Evolutionary conservation across 2,113 vertebrate genomes (phyloP).

Genomic region (Leuciscus idus): DNA sequence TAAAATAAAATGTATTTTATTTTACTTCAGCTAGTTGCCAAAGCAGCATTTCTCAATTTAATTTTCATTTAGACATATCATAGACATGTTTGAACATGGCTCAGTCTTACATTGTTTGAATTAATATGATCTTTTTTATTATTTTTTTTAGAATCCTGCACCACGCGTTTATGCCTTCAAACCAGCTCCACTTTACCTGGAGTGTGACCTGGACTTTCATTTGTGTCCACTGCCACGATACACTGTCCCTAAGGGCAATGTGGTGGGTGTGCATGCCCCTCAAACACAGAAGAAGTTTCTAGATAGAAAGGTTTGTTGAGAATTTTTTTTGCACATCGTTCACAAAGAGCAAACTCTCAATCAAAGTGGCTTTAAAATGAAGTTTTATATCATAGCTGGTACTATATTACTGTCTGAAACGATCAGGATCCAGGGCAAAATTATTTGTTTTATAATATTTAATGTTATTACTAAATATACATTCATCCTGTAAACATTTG

Average conservation of each 20-base stretch:
- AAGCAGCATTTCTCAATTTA: too few species aligned
- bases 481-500: neutral
- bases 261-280: constrained; percentile 65
- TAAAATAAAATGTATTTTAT: too few species aligned
- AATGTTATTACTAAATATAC: neutral
- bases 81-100: constrained; percentile 30
- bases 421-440: neutral
- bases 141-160: constrained; percentile 81
- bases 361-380: neutral
- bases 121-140: neutral
- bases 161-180: constrained; percentile 81
- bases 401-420: neutral
- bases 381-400: neutral
- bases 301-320: constrained; percentile 74
- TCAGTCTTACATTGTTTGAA: neutral
- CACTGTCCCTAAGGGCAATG: constrained; percentile 62
- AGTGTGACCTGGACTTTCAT: constrained; percentile 83
- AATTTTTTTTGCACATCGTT: neutral
- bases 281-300: constrained; percentile 78
- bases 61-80: too few species aligned
- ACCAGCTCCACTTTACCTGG: constrained; percentile 78
- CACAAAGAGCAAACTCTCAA: neutral
- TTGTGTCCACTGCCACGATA: constrained; percentile 86
- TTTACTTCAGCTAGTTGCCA: too few species aligned
- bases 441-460: neutral